Conservation (phyloP, 2,797 vertebrate species). For the Sebastes vulpes region DNA sequence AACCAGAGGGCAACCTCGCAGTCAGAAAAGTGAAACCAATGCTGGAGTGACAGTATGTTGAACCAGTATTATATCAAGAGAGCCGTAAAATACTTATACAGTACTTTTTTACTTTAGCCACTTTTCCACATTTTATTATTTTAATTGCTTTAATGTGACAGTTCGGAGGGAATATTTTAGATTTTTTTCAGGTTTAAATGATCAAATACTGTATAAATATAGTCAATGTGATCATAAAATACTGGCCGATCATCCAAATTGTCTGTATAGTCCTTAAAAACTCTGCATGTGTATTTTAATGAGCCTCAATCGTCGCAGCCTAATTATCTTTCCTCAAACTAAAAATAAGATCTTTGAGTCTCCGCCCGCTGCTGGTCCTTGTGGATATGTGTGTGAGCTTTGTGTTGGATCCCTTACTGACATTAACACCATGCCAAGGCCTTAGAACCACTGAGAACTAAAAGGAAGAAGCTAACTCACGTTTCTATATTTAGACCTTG, state of each 20-base stretch:
- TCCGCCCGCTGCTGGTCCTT: background rate
- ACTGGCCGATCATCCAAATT: background rate
- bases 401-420: constrained; percentile 11
- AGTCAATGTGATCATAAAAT: background rate
- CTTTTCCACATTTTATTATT: background rate
- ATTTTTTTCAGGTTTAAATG: background rate
- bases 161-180: background rate
- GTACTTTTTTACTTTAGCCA: background rate
- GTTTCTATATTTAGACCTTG: constrained; percentile 36
- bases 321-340: constrained; percentile 9
- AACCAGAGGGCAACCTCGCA: too few relatives aligned
- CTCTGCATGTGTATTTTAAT: background rate
- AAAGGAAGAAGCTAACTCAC: constrained; percentile 9
- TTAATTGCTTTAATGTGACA: background rate
- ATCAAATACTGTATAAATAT: background rate
- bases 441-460: background rate
- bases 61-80: background rate
- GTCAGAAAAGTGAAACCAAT: too few relatives aligned
- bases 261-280: background rate
- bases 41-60: too few relatives aligned
- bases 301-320: background rate
- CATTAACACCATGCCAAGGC: constrained; percentile 9
- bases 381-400: background rate
- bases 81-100: background rate
- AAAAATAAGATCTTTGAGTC: background rate